phyloP scores from a whole-genome alignment of 2,888 invertebrate genomes.

The Cacoxenus indagator region DNA sequence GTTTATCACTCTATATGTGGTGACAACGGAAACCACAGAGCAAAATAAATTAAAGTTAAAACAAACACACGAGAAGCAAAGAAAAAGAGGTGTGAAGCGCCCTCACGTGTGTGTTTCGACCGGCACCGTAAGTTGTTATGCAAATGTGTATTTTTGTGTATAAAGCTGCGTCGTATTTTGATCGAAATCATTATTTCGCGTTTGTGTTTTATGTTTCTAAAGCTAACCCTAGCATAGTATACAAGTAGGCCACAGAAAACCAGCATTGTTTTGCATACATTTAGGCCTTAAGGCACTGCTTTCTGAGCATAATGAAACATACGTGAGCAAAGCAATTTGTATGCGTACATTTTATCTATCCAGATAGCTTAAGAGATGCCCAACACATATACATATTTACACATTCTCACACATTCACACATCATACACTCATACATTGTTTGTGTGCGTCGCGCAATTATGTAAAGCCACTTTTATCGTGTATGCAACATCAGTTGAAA shows the following conservation, averaged over 20 bases:
- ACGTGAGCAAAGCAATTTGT: too few relatives aligned
- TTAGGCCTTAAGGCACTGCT: too few relatives aligned
- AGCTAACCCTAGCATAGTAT: background rate
- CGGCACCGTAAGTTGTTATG: conserved; percentile 53
- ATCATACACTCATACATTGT: too few relatives aligned
- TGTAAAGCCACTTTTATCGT: too few relatives aligned
- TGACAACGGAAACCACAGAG: background rate
- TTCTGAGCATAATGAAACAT: too few relatives aligned
- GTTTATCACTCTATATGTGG: background rate
- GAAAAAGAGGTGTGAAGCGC: background rate
- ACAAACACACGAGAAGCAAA: background rate
- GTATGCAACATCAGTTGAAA: background rate
- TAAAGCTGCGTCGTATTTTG: background rate
- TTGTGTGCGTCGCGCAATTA: too few relatives aligned
- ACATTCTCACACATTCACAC: background rate
- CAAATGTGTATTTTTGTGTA: conserved; percentile 40
- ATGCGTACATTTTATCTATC: too few relatives aligned
- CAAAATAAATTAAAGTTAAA: background rate
- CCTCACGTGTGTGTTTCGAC: background rate
- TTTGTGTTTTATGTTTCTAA: conserved; percentile 9
- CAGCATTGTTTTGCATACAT: too few relatives aligned
- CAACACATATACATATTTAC: background rate
- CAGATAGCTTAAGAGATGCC: too few relatives aligned
- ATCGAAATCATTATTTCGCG: background rate
- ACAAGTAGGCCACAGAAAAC: background rate